Conservation (phyloP, 2,113 vertebrate genomes). For the Excalfactoria chinensis region DNA sequence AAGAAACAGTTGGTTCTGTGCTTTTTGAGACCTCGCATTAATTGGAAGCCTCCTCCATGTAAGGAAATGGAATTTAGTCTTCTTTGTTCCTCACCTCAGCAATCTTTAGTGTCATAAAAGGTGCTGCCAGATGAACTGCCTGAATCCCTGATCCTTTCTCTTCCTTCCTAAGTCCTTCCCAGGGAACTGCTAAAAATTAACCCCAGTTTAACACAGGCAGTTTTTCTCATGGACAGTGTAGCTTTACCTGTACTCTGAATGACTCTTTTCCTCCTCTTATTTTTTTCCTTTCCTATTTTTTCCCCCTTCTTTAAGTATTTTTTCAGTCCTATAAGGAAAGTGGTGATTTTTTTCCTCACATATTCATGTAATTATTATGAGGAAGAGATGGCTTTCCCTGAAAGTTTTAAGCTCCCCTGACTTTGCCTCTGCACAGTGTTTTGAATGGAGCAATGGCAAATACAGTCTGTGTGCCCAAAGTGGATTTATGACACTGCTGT, state of each 20-base stretch:
- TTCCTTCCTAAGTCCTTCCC: slow-evolving; percentile 14
- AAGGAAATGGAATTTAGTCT: slow-evolving; percentile 45
- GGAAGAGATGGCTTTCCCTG: neutral
- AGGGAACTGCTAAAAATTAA: slow-evolving; percentile 36
- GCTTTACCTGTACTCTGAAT: neutral
- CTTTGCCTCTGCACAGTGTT: neutral
- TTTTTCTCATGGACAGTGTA: neutral
- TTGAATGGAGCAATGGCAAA: slow-evolving; percentile 11
- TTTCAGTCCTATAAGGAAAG: neutral
- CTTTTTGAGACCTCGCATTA: slow-evolving; percentile 55
- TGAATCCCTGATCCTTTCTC: slow-evolving; percentile 3
- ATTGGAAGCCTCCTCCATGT: slow-evolving; percentile 47
- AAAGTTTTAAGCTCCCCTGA: neutral
- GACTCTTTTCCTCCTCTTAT: neutral
- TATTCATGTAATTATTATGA: neutral
- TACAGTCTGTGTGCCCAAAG: neutral
- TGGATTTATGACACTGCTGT: neutral
- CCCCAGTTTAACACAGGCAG: neutral
- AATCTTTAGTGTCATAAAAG: slow-evolving; percentile 15
- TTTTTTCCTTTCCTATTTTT: too few species aligned
- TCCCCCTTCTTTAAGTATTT: neutral
- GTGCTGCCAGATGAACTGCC: neutral
- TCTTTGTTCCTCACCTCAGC: slow-evolving; percentile 51
- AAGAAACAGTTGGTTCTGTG: slow-evolving; percentile 8
- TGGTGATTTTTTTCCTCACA: neutral